These are phyloP conservation scores for Microtus pennsylvanicus DNA, from an alignment of 2,113 vertebrate genomes.

Conservation along the genomic window DNA sequence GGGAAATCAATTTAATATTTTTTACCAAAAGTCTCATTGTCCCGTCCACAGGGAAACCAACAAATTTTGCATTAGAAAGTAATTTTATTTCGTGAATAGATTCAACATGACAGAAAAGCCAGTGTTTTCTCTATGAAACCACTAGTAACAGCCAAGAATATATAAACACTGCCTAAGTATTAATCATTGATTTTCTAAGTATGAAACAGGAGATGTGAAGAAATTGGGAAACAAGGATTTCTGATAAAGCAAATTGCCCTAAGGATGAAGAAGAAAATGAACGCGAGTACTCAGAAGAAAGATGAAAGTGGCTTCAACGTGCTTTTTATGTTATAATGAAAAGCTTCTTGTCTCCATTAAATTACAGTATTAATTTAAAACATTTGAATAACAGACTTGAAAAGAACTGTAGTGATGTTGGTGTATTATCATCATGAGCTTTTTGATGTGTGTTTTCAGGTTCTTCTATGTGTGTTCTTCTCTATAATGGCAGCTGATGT, in stretches of 20 bases:
- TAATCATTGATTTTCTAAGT: neutral
- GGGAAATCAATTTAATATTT: slow-evolving; percentile 72
- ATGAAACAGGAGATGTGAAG: slow-evolving; percentile 34
- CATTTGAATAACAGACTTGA: slow-evolving; percentile 41
- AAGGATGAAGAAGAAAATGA: slow-evolving; percentile 51
- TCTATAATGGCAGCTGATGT: neutral
- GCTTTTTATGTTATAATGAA: slow-evolving; percentile 43
- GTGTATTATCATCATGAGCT: neutral
- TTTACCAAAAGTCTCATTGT: slow-evolving; percentile 71
- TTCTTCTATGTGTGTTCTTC: neutral
- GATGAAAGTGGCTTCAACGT: neutral
- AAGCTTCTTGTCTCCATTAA: slow-evolving; percentile 29
- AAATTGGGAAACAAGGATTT: slow-evolving; percentile 36
- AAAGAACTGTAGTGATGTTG: neutral
- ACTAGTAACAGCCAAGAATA: slow-evolving; percentile 42
- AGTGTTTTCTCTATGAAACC: slow-evolving; percentile 19
- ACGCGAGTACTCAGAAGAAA: neutral
- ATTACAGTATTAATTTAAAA: slow-evolving; percentile 55
- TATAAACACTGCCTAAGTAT: neutral
- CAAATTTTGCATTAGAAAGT: slow-evolving; percentile 31
- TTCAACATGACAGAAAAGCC: slow-evolving; percentile 1
- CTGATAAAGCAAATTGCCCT: slow-evolving; percentile 16
- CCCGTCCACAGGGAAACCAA: slow-evolving; percentile 58
- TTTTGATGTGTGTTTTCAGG: slow-evolving; percentile 42
- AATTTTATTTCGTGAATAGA: slow-evolving; percentile 39